Evolutionary conservation across 2,113 vertebrate genomes (phyloP).

Genomic region (Lagopus muta): DNA sequence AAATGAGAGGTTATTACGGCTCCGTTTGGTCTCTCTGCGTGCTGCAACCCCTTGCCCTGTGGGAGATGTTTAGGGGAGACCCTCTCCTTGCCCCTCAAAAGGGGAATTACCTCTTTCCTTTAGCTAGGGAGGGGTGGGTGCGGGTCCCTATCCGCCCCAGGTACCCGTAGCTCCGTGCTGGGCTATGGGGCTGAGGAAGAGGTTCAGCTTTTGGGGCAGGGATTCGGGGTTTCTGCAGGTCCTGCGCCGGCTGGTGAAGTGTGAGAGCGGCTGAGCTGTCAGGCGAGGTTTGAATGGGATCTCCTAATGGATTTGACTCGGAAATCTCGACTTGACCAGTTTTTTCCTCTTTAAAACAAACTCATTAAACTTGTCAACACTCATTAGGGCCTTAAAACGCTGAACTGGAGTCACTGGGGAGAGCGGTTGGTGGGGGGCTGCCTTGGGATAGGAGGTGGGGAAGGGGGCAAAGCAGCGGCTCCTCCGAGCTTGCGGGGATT

Average conservation of each 20-base stretch:
- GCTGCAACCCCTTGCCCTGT: not conserved
- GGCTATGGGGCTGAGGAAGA: not conserved
- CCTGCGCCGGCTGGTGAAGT: conserved; percentile 39
- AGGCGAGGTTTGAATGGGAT: conserved; percentile 83
- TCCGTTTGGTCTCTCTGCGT: not conserved
- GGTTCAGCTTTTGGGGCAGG: not conserved
- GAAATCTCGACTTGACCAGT: conserved; percentile 94
- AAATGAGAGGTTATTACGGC: not conserved
- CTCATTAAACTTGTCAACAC: conserved; percentile 98
- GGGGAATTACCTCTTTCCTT: not conserved
- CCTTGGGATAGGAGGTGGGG: not conserved
- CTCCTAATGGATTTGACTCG: conserved; percentile 91
- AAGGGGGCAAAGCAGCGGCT: not conserved
- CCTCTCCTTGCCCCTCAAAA: not conserved
- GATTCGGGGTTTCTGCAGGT: not conserved
- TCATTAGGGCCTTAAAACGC: conserved; percentile 91
- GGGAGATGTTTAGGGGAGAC: not conserved
- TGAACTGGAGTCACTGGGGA: conserved; percentile 82
- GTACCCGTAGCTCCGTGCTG: not conserved
- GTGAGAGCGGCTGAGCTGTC: conserved; percentile 83
- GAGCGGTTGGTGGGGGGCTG: conserved; percentile 32
- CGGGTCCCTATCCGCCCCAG: not conserved
- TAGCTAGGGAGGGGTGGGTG: not conserved
- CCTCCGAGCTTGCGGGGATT: not conserved
- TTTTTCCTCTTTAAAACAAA: conserved; percentile 90